These are phyloP conservation scores for Lomographa bimaculata DNA, from an alignment of 2,888 invertebrate genomes.

Conservation along the genomic window DNA sequence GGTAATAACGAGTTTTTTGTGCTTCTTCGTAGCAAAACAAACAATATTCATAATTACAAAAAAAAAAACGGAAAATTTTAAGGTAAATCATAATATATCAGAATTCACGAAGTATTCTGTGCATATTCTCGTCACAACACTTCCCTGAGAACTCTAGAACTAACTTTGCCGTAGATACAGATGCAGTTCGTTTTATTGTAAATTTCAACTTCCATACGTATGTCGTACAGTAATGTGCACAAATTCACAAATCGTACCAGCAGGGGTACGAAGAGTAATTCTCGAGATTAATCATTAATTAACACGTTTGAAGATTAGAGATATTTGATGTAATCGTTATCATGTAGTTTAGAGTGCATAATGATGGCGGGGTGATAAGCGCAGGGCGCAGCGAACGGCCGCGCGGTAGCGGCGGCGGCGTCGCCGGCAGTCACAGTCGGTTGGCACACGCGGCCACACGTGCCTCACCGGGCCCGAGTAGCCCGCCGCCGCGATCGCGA, in stretches of 20 bases:
- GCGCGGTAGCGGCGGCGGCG: slow-evolving; percentile 44
- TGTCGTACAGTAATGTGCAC: too few species aligned
- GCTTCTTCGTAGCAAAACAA: too few species aligned
- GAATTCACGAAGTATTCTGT: too few species aligned
- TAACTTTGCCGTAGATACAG: too few species aligned
- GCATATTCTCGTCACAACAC: too few species aligned
- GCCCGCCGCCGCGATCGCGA: slow-evolving; percentile 49
- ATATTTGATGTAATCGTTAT: slow-evolving; percentile 59
- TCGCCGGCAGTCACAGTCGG: slow-evolving; percentile 70
- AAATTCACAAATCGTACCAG: slow-evolving; percentile 8
- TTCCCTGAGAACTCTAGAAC: too few species aligned
- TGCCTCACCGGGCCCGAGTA: slow-evolving; percentile 65
- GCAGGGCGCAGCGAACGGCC: slow-evolving; percentile 52
- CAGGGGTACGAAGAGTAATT: slow-evolving; percentile 18
- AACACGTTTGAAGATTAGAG: slow-evolving; percentile 21
- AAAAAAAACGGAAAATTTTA: too few species aligned
- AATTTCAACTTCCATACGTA: too few species aligned
- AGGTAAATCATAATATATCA: too few species aligned
- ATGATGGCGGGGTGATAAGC: slow-evolving; percentile 69
- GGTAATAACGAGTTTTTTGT: too few species aligned
- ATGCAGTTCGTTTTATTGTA: too few species aligned
- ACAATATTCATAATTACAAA: too few species aligned
- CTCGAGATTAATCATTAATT: slow-evolving; percentile 27
- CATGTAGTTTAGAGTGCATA: slow-evolving; percentile 52
- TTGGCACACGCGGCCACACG: slow-evolving; percentile 77